Conservation (phyloP, 2,113 vertebrate species). For the Pagrus major region DNA sequence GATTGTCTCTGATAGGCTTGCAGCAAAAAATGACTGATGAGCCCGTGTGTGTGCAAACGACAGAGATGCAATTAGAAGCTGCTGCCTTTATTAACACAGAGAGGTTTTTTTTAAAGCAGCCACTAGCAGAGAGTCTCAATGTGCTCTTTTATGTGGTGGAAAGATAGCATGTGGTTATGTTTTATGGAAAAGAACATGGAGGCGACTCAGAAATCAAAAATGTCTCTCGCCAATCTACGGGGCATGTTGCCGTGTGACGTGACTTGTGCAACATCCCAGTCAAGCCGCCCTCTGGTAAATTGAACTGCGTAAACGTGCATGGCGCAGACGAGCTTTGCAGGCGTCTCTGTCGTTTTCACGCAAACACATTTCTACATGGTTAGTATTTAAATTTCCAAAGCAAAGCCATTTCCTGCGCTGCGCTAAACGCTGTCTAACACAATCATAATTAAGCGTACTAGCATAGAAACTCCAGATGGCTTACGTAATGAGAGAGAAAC, state of each 20-base stretch:
- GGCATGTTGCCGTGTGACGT: slow-evolving; percentile 20
- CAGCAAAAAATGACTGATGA: slow-evolving; percentile 64
- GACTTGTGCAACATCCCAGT: slow-evolving; percentile 1
- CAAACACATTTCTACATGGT: slow-evolving; percentile 28
- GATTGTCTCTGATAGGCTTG: slow-evolving; percentile 50
- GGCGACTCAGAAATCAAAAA: no score
- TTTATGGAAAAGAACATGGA: slow-evolving; percentile 40
- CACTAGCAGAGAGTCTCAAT: neutral
- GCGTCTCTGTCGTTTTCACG: slow-evolving; percentile 12
- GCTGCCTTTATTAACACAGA: neutral
- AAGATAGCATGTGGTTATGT: slow-evolving; percentile 3
- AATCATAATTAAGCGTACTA: slow-evolving; percentile 63
- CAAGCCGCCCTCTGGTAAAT: slow-evolving; percentile 19
- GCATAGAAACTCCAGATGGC: slow-evolving; percentile 78
- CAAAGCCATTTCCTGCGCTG: slow-evolving; percentile 54
- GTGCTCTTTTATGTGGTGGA: neutral
- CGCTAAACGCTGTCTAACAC: slow-evolving; percentile 55
- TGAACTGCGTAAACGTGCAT: slow-evolving; percentile 6
- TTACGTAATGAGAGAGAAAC: slow-evolving; percentile 66
- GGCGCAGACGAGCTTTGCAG: slow-evolving; percentile 45
- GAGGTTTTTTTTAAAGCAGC: neutral
- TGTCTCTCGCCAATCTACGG: slow-evolving; percentile 39
- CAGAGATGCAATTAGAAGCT: slow-evolving; percentile 45
- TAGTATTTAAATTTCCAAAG: slow-evolving; percentile 38
- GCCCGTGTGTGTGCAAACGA: slow-evolving; percentile 25